These are phyloP conservation scores for Discoglossus pictus DNA, from an alignment of 2,797 vertebrate species.

Conservation along the genomic window DNA sequence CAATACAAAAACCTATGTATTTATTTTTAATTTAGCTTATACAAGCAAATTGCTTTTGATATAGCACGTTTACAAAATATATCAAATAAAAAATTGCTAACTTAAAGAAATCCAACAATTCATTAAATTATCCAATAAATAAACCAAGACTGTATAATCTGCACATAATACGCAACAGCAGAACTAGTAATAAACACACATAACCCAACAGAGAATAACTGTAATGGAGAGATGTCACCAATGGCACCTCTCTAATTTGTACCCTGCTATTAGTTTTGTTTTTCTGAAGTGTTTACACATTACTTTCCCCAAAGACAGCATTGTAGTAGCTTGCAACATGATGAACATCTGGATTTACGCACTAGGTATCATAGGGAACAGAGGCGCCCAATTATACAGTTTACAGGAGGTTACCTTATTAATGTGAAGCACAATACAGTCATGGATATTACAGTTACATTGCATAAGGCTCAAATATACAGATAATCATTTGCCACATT, in stretches of 20 bases:
- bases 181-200: neutral
- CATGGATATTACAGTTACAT: no score
- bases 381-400: conserved; percentile 24
- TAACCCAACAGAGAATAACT: neutral
- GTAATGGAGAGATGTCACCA: neutral
- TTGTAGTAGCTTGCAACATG: conserved; percentile 18
- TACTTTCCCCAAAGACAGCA: conserved; percentile 24
- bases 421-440: conserved; percentile 6
- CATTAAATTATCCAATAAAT: no score
- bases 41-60: no score
- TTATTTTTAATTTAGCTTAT: no score
- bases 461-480: no score
- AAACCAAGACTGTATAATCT: no score
- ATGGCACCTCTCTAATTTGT: neutral
- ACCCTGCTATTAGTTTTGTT: conserved; percentile 36
- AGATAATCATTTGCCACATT: no score
- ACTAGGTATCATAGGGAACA: conserved; percentile 24
- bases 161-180: no score
- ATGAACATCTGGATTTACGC: conserved; percentile 26
- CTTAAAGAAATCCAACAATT: no score
- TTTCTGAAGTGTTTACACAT: conserved; percentile 30
- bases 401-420: conserved; percentile 31
- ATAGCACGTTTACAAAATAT: no score
- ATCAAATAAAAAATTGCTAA: no score
- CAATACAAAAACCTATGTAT: no score